Base-by-base conservation (phyloP, 1,140 invertebrate genomes). In the Paraescarpia echinospica region DNA sequence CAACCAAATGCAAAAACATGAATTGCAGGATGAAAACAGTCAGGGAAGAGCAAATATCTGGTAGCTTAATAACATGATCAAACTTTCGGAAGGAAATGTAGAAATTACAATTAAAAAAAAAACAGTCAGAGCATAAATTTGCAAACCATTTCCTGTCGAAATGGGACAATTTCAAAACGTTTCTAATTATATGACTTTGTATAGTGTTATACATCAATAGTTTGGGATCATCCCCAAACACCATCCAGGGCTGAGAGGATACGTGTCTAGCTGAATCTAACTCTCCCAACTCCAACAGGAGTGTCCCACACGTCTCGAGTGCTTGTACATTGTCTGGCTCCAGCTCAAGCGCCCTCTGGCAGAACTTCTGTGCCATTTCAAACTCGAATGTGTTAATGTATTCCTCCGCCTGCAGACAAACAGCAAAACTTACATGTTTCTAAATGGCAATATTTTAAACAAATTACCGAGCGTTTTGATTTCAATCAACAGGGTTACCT, bases 211-310 rank as follows among this genome's bases (percentile, higher is more conserved):
- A 41, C 41, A 41, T 41, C 41, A 41, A 41, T 41, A 41, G 8
- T 77, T 77, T 77, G 12, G 22, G 59, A 77, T 77, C 9, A 77
- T 31, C 59, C 59, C 59, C 27, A 77, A 27, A 18, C 18, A 18
- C 8, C 48, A 51, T 8, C 48, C 59, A 77, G 22, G 14, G 22
- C 22, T 33, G 34, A 22, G 22, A 34, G 89, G 31, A 89, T 93
- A 95, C 95, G 93, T 95, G 94, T 94, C 95, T 95, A 9, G 96
- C 96, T 48, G 94, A 93, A 41, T 96, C 96, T 35, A 94, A 48
- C 93, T 96, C 94, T 34, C 95, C 96, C 34, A 95, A 92, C 93
- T 96, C 95, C 91, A 96, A 92, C 35, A 96, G 93, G 33, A 96
- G 93, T 35, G 93, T 94, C 90, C 95, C 95, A 33, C 95, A 94